These are phyloP conservation scores for Corythornis vintsioides DNA, from an alignment of 2,113 vertebrate genomes.

Conservation along the genomic window DNA sequence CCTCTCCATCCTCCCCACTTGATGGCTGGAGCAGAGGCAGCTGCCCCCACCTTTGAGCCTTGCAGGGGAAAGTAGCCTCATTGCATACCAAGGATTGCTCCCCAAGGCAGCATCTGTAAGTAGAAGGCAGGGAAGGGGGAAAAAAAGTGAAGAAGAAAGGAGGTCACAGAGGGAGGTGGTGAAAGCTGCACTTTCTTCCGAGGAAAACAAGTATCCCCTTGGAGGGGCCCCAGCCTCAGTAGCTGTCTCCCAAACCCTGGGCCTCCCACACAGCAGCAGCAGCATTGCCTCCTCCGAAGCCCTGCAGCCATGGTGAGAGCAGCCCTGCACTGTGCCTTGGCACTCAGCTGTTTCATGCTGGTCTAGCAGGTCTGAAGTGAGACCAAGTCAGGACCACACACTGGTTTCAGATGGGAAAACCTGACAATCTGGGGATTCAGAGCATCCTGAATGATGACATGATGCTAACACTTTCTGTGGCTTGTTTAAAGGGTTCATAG, in stretches of 20 bases:
- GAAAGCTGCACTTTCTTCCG: background rate
- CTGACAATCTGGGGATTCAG: rapidly evolving
- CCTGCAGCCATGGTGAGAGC: background rate
- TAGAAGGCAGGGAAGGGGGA: background rate
- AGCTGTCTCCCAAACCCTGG: constrained; percentile 32
- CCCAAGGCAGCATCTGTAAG: constrained; percentile 12
- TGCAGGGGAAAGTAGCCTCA: background rate
- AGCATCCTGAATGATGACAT: rapidly evolving
- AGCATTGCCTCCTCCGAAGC: background rate
- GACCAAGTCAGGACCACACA: rapidly evolving
- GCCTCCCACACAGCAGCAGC: constrained; percentile 46
- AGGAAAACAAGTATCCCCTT: background rate
- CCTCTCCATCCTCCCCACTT: background rate
- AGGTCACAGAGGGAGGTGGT: background rate
- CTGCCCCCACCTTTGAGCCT: background rate
- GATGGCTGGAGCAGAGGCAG: background rate
- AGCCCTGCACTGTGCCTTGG: background rate
- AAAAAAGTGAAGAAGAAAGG: background rate
- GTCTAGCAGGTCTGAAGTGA: background rate
- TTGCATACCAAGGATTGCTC: background rate
- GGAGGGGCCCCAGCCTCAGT: constrained; percentile 49
- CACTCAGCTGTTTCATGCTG: rapidly evolving
- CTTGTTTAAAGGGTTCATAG: background rate
- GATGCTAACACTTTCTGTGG: background rate
- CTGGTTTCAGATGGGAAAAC: background rate